Evolutionary conservation across 2,797 vertebrate genomes (phyloP), one percentile per base, ranked within the genome.

Genomic region (Tapera naevia): DNA sequence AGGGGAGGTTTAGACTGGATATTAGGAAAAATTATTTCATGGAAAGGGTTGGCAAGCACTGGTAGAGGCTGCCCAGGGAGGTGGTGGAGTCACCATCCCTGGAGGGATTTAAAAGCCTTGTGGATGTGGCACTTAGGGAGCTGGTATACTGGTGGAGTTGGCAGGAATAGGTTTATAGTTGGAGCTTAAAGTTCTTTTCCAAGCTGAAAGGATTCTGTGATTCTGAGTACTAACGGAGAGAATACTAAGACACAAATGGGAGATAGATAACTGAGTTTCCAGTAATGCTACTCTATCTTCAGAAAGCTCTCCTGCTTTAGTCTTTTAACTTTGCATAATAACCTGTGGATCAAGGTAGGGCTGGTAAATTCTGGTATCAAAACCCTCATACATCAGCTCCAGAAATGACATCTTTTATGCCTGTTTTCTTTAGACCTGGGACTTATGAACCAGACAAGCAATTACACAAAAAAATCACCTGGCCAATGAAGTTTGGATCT

Each of bases 401-500:
- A 64, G 28, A 80, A 45, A 7, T 27, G 70, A 71, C 14, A 9
- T 37, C 3, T 13, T 61, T 41, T 86, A 4, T 75, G 14, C 64
- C 57, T 91, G 37, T 82, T 69, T 86, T 80, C 88, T 41, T 93
- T 88, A 99, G 99, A 13, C 99, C 99, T 17, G 98, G 98, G 24
- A 95, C 96, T 11, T 99, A 99, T 4, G 28, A 95, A 22, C 70
- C 67, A 7, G 72, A 97, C 4, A 86, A 41, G 10, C 80, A 19
- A 11, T 43, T 35, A 2, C 91, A 78, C 91, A 97, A 87, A 56
- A 98, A 98, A 87, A 95, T 99, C 88, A 96, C 86, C 27, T 99
- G 99, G 99, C 99, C 98, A 0, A 99, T 98, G 98, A 97, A 97
- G 83, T 99, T 99, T 80, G 98, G 98, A 54, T 95, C 98, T n/a